Conservation (phyloP, 1,140 invertebrate genomes). For the Cherax destructor region DNA sequence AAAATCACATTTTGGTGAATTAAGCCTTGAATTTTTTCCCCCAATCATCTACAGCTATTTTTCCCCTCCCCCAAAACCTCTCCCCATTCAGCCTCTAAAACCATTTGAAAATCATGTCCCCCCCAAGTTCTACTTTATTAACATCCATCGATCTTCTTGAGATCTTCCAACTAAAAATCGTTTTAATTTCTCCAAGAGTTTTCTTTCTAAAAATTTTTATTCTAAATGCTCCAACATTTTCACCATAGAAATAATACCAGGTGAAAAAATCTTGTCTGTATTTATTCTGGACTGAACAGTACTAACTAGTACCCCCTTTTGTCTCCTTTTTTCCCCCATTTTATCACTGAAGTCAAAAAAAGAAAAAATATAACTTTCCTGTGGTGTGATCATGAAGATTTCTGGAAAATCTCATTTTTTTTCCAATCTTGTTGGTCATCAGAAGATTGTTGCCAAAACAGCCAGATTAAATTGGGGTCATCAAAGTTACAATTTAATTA, state of each 20-base stretch:
- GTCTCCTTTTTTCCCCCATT: constrained; percentile 9
- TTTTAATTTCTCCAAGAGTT: background rate
- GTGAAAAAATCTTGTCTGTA: constrained; percentile 20
- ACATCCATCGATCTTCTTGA: constrained; percentile 42
- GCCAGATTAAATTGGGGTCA: background rate
- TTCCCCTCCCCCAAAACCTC: constrained; percentile 23
- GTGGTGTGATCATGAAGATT: constrained; percentile 26
- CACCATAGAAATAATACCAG: constrained; percentile 62
- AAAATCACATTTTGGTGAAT: constrained; percentile 43
- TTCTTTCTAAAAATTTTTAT: constrained; percentile 31
- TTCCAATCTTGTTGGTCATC: constrained; percentile 18
- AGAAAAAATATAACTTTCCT: constrained; percentile 17
- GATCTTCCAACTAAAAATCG: constrained; percentile 32
- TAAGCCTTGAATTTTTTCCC: constrained; percentile 9
- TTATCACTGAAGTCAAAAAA: constrained; percentile 1
- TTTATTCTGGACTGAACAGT: constrained; percentile 39
- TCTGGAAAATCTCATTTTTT: background rate
- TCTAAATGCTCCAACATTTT: constrained; percentile 58
- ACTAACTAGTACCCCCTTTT: constrained; percentile 42
- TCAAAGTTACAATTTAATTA: constrained; percentile 48
- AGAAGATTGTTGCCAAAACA: constrained; percentile 40
- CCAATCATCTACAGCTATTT: constrained; percentile 55
- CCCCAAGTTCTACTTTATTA: constrained; percentile 7
- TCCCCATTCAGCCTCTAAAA: constrained; percentile 31
- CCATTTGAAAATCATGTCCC: constrained; percentile 51